phyloP scores from a whole-genome alignment of 2,113 vertebrate species.

The Sinosuthora webbiana region DNA sequence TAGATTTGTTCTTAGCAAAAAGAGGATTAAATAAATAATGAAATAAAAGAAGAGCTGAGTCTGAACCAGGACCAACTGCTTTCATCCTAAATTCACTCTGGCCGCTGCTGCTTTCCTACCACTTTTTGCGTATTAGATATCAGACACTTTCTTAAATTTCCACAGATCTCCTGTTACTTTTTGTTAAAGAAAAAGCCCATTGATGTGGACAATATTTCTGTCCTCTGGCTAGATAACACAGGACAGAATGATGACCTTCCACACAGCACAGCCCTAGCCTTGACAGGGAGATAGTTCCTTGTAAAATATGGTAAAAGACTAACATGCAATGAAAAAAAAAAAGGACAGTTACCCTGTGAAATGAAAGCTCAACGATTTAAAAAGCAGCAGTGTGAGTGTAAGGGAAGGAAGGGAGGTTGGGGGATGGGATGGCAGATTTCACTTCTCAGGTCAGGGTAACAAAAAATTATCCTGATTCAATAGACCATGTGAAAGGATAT shows the following conservation, averaged over 20 bases:
- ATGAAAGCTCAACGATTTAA: conserved; percentile 39
- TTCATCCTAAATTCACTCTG: neutral
- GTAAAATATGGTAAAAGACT: neutral
- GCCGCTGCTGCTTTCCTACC: neutral
- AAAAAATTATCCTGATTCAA: conserved; percentile 29
- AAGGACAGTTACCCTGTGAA: neutral
- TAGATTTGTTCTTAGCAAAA: neutral
- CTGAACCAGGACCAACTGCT: neutral
- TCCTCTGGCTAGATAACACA: neutral
- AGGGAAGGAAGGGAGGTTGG: neutral
- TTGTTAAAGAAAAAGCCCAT: neutral
- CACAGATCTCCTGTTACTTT: neutral
- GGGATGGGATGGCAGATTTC: neutral
- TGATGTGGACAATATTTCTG: neutral
- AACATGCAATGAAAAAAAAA: neutral
- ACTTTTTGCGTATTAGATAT: neutral
- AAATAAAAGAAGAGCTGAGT: neutral
- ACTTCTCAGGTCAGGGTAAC: conserved; percentile 13
- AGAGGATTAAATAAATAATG: neutral
- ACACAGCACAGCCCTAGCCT: neutral
- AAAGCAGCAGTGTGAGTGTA: neutral
- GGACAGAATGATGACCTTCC: neutral
- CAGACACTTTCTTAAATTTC: neutral
- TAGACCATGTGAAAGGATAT: conserved; percentile 31
- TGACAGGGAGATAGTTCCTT: neutral